Evolutionary conservation across 1,140 invertebrate genomes (phyloP), one percentile per base, ranked within the genome.

Genomic region (Epicauta chinensis): DNA sequence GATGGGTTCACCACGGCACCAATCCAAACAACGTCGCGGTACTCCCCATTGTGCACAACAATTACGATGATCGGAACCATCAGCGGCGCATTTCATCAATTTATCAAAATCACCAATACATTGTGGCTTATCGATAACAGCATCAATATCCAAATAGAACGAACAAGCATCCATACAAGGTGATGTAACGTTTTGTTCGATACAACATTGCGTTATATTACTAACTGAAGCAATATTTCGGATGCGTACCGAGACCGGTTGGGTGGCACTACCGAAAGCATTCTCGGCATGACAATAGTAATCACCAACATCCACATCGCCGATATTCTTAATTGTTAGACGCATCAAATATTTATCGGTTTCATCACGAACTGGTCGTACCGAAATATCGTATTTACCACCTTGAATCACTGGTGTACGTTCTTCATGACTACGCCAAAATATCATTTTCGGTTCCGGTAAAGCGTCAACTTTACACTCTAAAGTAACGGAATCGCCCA

Each of bases 201-300:
- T 69, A 64, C 88, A 91, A 63, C 87, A 90, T 49, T 84, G 79
- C 1, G 82, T 82, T 5, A 88, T 80, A 59, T 88, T 87, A 48
- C 78, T 81, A 15, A 78, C 75, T 0, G 79, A 69, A 1, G 75
- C 75, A 7, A 76, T 72, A 41, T 77, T 79, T 13, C 83, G 68
- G 53, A 86, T 77, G 37, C 83, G 67, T n/a, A 89, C 82, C 0
- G 82, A 84, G 0, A 87, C 82, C 0, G 82, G 80, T 39, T 81
- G 76, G 0, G 84, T 80, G 0, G 78, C 76, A 42, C 79, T 80
- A 1, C 87, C 87, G 56, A 87, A 86, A 0, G 84, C 80, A 66
- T 91, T 91, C 68, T 87, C 83, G 1, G 86, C 87, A 67, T 87
- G 84, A 55, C 87, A 91, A 70, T 80, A 89, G 67, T 89, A 91